Percentiles rank a stretch among this genome's conserved stretches.
phyloP scores from a whole-genome alignment of 30 jellyfish, hydroid and myxozoan species.

The Hydractinia symbiolongicarpus region DNA sequence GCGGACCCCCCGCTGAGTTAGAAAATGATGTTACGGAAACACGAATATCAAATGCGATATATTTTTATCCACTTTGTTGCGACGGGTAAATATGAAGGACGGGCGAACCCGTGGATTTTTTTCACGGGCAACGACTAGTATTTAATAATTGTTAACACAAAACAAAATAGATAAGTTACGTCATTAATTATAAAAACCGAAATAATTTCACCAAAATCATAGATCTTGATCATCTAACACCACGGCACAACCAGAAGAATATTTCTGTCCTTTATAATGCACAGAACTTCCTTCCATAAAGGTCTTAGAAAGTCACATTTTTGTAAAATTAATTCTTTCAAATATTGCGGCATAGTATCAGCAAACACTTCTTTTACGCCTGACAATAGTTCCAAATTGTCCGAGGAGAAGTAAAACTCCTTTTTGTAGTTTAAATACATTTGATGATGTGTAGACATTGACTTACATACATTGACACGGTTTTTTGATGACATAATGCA shows the following conservation, averaged over 20 bases:
- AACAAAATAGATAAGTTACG: neutral
- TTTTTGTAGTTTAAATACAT: conserved; percentile 1
- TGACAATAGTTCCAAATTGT: neutral
- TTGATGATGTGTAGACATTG: conserved; percentile 1
- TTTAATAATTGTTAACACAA: neutral
- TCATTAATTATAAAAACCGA: neutral
- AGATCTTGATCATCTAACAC: neutral
- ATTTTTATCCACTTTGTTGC: too few species aligned
- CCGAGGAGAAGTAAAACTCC: conserved; percentile 2
- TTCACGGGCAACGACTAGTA: too few species aligned
- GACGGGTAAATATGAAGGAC: too few species aligned
- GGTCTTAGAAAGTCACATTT: neutral
- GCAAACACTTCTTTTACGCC: conserved; percentile 2
- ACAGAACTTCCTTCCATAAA: conserved; percentile 2
- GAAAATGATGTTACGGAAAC: too few species aligned
- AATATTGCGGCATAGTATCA: neutral
- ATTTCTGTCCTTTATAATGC: neutral
- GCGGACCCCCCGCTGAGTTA: too few species aligned
- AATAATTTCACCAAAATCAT: conserved; percentile 2
- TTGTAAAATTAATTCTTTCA: neutral
- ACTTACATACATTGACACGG: neutral
- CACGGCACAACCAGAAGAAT: neutral
- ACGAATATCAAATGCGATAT: too few species aligned
- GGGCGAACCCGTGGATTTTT: too few species aligned
- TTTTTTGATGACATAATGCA: neutral